Evolutionary conservation across 2,113 vertebrate species (phyloP).

Genomic region (Gila orcuttii): DNA sequence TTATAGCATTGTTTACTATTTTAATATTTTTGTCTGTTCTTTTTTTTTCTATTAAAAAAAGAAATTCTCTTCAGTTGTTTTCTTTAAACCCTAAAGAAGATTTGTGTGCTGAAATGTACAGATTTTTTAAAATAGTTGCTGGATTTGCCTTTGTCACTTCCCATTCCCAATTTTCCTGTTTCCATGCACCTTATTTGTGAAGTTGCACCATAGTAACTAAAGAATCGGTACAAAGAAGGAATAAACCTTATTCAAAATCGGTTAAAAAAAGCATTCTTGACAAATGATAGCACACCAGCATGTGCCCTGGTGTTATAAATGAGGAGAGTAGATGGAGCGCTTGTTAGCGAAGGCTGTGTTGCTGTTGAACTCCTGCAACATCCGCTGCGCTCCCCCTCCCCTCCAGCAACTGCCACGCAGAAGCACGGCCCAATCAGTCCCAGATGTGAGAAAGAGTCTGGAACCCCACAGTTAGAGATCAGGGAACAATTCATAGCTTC

Average conservation of each 20-base stretch:
- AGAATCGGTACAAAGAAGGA: neutral
- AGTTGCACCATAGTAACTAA: neutral
- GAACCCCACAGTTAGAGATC: slow-evolving; percentile 32
- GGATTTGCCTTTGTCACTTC: neutral
- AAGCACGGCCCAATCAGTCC: slow-evolving; percentile 53
- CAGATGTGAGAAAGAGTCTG: slow-evolving; percentile 56
- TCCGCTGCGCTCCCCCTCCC: slow-evolving; percentile 45
- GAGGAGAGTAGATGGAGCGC: neutral
- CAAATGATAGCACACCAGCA: neutral
- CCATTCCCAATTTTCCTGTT: neutral
- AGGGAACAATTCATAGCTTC: slow-evolving; percentile 39
- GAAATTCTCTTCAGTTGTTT: no score
- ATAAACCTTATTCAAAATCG: neutral
- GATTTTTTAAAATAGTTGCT: neutral
- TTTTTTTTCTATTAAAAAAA: neutral
- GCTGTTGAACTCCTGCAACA: slow-evolving; percentile 47
- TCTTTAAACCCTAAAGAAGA: neutral
- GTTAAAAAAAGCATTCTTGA: neutral
- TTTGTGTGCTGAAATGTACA: neutral
- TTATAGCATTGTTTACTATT: no score
- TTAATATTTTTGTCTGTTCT: neutral
- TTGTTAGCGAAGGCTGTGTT: slow-evolving; percentile 23
- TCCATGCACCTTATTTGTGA: neutral
- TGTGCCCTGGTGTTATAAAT: neutral
- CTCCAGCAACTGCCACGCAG: slow-evolving; percentile 52